Percentiles rank a stretch among this genome's conserved stretches.
Conservation (phyloP, 2,797 vertebrate genomes). For the Labroides dimidiatus region DNA sequence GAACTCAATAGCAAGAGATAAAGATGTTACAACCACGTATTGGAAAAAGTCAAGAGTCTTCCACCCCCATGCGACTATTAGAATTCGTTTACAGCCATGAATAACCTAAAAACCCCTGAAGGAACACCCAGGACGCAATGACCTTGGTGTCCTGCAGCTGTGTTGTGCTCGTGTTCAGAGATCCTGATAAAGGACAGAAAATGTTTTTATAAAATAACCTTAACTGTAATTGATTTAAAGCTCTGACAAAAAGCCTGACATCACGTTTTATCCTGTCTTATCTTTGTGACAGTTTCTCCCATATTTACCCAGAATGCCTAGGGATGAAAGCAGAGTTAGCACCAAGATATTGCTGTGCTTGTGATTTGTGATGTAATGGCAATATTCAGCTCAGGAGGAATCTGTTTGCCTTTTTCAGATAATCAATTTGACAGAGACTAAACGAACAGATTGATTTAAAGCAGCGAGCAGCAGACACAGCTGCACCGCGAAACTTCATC, state of each 20-base stretch:
- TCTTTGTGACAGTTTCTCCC: conserved; percentile 31
- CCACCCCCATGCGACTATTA: neutral
- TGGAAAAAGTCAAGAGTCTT: too few species aligned
- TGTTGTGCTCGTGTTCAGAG: conserved; percentile 3
- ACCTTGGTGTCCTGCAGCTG: conserved; percentile 21
- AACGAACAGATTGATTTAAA: conserved; percentile 81
- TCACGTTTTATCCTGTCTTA: conserved; percentile 25
- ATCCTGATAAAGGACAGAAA: neutral
- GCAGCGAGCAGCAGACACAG: conserved; percentile 64
- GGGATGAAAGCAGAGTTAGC: conserved; percentile 20
- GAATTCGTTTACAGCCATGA: neutral
- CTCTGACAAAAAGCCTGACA: conserved; percentile 29
- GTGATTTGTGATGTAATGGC: conserved; percentile 63
- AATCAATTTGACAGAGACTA: conserved; percentile 77
- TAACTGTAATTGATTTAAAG: conserved; percentile 33
- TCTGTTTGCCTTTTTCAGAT: conserved; percentile 74
- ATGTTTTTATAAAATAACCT: neutral
- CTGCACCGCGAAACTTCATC: conserved; percentile 70
- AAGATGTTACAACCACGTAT: neutral
- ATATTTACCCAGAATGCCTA: conserved; percentile 32
- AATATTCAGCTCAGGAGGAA: conserved; percentile 54
- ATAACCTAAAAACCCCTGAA: neutral
- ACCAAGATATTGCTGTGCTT: conserved; percentile 25
- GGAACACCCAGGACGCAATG: neutral
- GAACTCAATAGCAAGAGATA: neutral